Percentiles rank a stretch among this genome's conserved stretches.
Conservation (phyloP, 2,797 vertebrate species). For the Bovichtus variegatus region DNA sequence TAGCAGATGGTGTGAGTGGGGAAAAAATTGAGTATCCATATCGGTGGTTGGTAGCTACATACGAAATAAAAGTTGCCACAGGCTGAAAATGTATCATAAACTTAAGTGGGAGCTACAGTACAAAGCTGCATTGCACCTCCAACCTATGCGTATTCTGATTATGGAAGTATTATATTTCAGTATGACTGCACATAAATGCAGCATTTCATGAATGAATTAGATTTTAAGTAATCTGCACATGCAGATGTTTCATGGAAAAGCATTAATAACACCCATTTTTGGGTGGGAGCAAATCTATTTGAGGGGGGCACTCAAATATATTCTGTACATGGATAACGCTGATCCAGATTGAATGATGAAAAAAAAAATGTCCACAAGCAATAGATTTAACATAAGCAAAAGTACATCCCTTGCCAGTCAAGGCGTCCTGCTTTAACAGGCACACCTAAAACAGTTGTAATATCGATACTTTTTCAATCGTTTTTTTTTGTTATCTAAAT, state of each 20-base stretch:
- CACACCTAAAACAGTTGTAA: slow-evolving; percentile 9
- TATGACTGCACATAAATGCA: background rate
- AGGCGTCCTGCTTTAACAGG: slow-evolving; percentile 1
- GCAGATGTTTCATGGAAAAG: background rate
- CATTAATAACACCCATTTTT: background rate
- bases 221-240: background rate
- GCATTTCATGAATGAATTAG: background rate
- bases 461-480: slow-evolving; percentile 5
- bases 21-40: background rate
- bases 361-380: background rate
- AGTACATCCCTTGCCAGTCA: background rate
- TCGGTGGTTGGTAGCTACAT: background rate
- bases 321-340: background rate
- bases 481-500: slow-evolving; percentile 13
- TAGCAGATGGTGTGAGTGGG: background rate
- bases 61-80: background rate
- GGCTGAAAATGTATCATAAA: background rate
- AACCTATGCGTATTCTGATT: background rate
- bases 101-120: background rate
- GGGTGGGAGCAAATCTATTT: background rate
- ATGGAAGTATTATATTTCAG: background rate
- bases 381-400: background rate
- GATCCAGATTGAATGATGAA: background rate
- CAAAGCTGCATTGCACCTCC: background rate
- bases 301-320: background rate